Base-by-base conservation (phyloP, 2,797 vertebrate species). In the Geotrypetes seraphini region DNA sequence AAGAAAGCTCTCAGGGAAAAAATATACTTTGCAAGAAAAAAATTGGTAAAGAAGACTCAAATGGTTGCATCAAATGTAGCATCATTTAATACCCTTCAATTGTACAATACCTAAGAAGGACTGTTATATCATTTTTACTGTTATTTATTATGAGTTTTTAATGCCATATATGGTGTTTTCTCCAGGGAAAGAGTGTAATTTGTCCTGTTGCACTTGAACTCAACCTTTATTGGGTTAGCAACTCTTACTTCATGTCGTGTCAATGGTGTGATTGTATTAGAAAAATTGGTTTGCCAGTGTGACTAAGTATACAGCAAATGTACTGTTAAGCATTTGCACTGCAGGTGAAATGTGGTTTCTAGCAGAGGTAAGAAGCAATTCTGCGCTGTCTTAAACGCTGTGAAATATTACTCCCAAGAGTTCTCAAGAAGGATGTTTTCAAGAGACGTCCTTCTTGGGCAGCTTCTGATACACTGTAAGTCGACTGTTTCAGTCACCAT, bases 1-100 rank as follows among this genome's bases (percentile, higher is more conserved):
- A 66, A 58, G 47, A 57, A 41, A 74, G 60, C 65, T 77, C 78
- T 83, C 79, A 83, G 79, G 79, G 79, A 83, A 67, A 63, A 63
- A 60, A 72, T n/a, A 66, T 50, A 53, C 35, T 35, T 31, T 57
- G 74, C 72, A 73, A 66, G 69, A 50, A 64, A 43, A 54, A 42
- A 75, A 78, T 74, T 77, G 73, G 71, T 77, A 49, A 70, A 70
- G 62, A 53, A 75, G 66, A 69, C 61, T 42, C 66, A 65, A 57
- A 71, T 58, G 48, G 59, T 60, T 50, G 57, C 60, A 75, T 61
- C 66, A 75, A 71, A 65, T 57, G 58, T 73, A 67, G 60, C 69
- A 73, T 66, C 62, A 47, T 68, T 67, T n/a, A 71, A 66, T 66
- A 58, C 66, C n/a, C n/a, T 78, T 83, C 82, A 82, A 60, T 82